A percentile compares a stretch with the other conserved stretches of the same genome.
These are phyloP conservation scores for Cotesia typhae DNA, from an alignment of 1,140 invertebrate species.

Conservation along the genomic window DNA sequence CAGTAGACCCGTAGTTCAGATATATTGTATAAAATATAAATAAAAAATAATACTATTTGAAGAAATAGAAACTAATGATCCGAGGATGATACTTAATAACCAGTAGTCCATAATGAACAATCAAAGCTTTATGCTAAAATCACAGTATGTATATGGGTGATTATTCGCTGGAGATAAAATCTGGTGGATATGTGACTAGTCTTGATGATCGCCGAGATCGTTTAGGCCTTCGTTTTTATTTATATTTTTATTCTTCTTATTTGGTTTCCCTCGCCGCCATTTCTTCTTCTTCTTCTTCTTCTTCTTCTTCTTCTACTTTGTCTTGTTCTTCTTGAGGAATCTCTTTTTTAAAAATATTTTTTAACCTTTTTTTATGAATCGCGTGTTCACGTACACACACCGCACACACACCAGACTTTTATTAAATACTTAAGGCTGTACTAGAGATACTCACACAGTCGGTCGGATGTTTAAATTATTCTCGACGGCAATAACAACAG, in stretches of 20 bases:
- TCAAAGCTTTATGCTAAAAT: slow-evolving; percentile 7
- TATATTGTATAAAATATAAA: not conserved
- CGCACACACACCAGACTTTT: slow-evolving; percentile 1
- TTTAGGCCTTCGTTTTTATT: not conserved
- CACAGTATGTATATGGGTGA: not conserved
- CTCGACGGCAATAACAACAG: slow-evolving; percentile 14
- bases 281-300: not conserved
- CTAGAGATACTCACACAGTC: slow-evolving; percentile 8
- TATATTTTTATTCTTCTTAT: no score
- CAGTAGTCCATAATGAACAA: slow-evolving; percentile 6
- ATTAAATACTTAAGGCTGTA: no score
- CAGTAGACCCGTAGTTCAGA: no score
- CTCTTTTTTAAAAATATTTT: no score
- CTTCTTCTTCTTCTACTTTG: not conserved
- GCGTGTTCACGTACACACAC: not conserved
- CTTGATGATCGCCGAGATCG: not conserved
- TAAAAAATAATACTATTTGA: not conserved
- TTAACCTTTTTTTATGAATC: slow-evolving; percentile 3
- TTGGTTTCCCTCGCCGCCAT: no score
- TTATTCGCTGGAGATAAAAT: not conserved
- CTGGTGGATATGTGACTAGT: not conserved
- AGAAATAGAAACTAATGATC: slow-evolving; percentile 11
- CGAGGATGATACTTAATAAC: slow-evolving; percentile 3
- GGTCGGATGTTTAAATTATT: slow-evolving; percentile 4
- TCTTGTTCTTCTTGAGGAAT: not conserved